A percentile compares a stretch with the other conserved stretches of the same genome.
These are phyloP conservation scores for Ichneumoninae sp. DNA, from an alignment of 2,888 invertebrate species.

Conservation along the genomic window DNA sequence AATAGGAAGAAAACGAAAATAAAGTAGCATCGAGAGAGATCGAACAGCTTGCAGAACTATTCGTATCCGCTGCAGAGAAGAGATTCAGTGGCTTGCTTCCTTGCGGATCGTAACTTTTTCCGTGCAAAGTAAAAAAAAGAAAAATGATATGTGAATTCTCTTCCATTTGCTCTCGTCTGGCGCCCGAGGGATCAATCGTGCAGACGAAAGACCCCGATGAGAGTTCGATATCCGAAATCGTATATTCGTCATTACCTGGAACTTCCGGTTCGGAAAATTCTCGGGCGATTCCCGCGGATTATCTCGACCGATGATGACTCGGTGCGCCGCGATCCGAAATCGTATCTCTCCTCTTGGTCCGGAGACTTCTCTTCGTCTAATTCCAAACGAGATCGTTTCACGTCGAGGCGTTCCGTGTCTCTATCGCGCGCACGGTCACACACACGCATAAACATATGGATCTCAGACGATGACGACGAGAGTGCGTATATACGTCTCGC, in stretches of 20 bases:
- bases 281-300: background rate
- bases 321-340: conserved; percentile 9
- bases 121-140: background rate
- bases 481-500: conserved; percentile 54
- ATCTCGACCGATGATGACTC: background rate
- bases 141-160: background rate
- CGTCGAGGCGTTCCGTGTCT: conserved; percentile 52
- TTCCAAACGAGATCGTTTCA: conserved; percentile 62
- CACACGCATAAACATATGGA: conserved; percentile 51
- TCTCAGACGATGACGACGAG: conserved; percentile 37
- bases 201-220: conserved; percentile 7
- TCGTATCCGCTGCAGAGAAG: background rate
- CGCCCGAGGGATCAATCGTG: conserved; percentile 15
- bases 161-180: conserved; percentile 1
- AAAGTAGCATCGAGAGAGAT: background rate
- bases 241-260: conserved; percentile 18
- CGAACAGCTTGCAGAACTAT: background rate
- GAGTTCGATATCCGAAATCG: conserved; percentile 23
- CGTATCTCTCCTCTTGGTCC: conserved; percentile 16
- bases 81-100: background rate
- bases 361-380: conserved; percentile 53
- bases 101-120: background rate
- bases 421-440: conserved; percentile 65
- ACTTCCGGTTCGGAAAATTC: conserved; percentile 33
- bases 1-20: background rate